These are phyloP conservation scores for Listronotus oregonensis DNA, from an alignment of 1,140 invertebrate genomes.

Conservation along the genomic window DNA sequence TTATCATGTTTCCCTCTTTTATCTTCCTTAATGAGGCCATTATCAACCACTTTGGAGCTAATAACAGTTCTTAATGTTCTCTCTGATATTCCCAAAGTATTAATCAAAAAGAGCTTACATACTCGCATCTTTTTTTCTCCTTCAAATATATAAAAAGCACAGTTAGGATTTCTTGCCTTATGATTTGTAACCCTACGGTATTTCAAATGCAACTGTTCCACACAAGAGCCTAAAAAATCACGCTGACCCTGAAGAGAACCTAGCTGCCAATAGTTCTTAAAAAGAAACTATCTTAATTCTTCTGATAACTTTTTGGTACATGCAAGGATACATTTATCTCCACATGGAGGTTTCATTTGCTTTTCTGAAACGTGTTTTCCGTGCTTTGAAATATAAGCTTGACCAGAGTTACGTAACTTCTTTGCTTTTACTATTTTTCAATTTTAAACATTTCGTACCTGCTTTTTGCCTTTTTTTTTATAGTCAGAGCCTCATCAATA, in stretches of 20 bases:
- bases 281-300: not conserved
- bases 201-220: too few species aligned
- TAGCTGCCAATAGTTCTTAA: too few species aligned
- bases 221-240: too few species aligned
- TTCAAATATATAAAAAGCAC: not conserved
- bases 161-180: too few species aligned
- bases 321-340: not conserved
- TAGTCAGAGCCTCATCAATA: too few species aligned
- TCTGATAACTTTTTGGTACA: not conserved
- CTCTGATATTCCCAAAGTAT: not conserved
- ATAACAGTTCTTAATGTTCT: not conserved
- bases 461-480: not conserved
- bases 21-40: slow-evolving; percentile 12
- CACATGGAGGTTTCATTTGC: not conserved
- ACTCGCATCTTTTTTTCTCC: not conserved
- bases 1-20: slow-evolving; percentile 39
- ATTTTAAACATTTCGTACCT: not conserved
- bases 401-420: not conserved
- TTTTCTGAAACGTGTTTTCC: too few species aligned
- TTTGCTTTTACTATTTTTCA: slow-evolving; percentile 4
- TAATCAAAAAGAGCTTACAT: not conserved
- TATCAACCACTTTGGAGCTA: not conserved
- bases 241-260: too few species aligned
- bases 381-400: not conserved
- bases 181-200: too few species aligned